Conservation (phyloP, 1,140 invertebrate species). For the Aphaenogaster floridana region DNA sequence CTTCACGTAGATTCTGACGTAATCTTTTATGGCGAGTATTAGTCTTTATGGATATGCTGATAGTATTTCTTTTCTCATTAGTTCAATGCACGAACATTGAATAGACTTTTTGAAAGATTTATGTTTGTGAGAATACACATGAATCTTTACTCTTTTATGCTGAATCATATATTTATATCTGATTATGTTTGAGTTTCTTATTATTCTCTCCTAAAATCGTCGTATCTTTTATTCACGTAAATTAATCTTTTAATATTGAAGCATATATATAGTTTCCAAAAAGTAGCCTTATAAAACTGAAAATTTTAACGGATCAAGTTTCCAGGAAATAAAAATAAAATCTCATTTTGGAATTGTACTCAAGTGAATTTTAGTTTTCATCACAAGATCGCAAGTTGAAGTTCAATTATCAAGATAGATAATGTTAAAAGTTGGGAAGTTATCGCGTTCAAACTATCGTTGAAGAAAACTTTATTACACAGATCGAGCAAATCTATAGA, state of each 20-base stretch:
- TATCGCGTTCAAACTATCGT: background rate
- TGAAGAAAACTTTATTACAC: background rate
- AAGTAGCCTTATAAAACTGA: background rate
- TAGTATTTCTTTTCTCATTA: background rate
- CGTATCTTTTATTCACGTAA: background rate
- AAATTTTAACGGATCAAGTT: background rate
- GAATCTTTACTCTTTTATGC: background rate
- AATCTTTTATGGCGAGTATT: conserved; percentile 10
- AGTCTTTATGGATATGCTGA: background rate
- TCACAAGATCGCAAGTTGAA: background rate
- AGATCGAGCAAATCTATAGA: background rate
- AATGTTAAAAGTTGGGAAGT: background rate
- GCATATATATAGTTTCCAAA: background rate
- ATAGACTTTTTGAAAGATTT: conserved; percentile 1
- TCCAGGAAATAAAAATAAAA: background rate
- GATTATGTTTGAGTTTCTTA: background rate
- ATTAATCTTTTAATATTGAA: background rate
- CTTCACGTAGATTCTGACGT: background rate
- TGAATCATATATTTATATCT: background rate
- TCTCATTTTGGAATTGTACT: background rate
- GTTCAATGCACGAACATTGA: no score
- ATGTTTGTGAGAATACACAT: background rate
- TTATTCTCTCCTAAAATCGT: background rate
- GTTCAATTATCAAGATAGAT: background rate
- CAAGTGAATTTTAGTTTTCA: conserved; percentile 11